Conservation (phyloP, 2,888 invertebrate species). For the Sinotaia quadrata region DNA sequence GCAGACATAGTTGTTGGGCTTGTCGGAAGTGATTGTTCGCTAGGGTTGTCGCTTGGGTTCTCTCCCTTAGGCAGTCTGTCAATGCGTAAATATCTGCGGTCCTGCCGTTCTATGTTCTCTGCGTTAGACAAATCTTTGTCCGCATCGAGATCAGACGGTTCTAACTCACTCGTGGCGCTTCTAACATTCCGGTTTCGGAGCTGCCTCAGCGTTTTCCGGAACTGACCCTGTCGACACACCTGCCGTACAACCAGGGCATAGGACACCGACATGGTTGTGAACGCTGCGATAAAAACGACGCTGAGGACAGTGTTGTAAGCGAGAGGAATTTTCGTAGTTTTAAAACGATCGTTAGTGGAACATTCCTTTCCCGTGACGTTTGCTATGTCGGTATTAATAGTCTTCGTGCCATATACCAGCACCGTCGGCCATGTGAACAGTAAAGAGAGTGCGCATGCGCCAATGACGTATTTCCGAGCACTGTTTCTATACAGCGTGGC, state of each 20-base stretch:
- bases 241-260: slow-evolving; percentile 33
- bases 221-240: slow-evolving; percentile 24
- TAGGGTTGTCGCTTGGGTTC: not conserved
- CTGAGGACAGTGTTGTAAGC: slow-evolving; percentile 29
- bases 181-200: slow-evolving; percentile 8
- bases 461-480: slow-evolving; percentile 23
- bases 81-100: not conserved
- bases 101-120: not conserved
- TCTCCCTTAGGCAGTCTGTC: not conserved
- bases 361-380: slow-evolving; percentile 30
- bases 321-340: slow-evolving; percentile 16
- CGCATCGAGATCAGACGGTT: slow-evolving; percentile 33
- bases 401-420: slow-evolving; percentile 28
- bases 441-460: slow-evolving; percentile 14
- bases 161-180: slow-evolving; percentile 15
- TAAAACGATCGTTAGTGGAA: slow-evolving; percentile 30
- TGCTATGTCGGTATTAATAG: slow-evolving; percentile 4
- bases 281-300: slow-evolving; percentile 27
- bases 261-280: slow-evolving; percentile 29
- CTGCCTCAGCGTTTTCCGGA: slow-evolving; percentile 21
- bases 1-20: too few relatives aligned
- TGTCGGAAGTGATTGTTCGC: not conserved
- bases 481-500: slow-evolving; percentile 28
- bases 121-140: slow-evolving; percentile 12
- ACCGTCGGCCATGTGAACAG: slow-evolving; percentile 32